Evolutionary conservation across 2,797 vertebrate genomes (phyloP).

Genomic region (Spinus pinus): DNA sequence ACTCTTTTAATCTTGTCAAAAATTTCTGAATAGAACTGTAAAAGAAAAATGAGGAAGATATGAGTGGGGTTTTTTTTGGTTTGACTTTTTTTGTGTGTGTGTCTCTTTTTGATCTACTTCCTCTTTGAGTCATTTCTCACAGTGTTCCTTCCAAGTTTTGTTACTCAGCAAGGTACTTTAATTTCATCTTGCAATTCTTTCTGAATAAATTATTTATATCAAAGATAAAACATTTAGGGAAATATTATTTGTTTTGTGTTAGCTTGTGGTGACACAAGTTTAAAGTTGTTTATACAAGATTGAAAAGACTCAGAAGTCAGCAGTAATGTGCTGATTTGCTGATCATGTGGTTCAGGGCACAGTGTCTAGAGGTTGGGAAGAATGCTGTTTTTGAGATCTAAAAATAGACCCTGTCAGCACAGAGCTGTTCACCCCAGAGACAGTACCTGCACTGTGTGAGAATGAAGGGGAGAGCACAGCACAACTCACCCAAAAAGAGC

Average conservation of each 20-base stretch:
- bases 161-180: not conserved
- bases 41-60: not conserved
- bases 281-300: not conserved
- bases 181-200: not conserved
- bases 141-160: not conserved
- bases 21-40: not conserved
- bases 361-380: not conserved
- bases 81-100: not conserved
- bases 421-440: not conserved
- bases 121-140: not conserved
- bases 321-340: not conserved
- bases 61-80: not conserved
- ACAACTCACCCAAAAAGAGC: not conserved
- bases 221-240: not conserved
- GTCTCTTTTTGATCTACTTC: not conserved
- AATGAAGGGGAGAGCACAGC: not conserved
- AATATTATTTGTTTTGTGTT: not conserved
- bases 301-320: not conserved
- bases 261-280: not conserved
- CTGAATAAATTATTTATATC: not conserved
- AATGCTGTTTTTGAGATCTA: not conserved
- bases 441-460: not conserved
- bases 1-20: not conserved
- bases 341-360: not conserved
- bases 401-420: not conserved